A percentile compares a stretch with the other conserved stretches of the same genome.
These are phyloP conservation scores for Temnothorax rugatulus DNA, from an alignment of 2,888 invertebrate species.

Conservation along the genomic window DNA sequence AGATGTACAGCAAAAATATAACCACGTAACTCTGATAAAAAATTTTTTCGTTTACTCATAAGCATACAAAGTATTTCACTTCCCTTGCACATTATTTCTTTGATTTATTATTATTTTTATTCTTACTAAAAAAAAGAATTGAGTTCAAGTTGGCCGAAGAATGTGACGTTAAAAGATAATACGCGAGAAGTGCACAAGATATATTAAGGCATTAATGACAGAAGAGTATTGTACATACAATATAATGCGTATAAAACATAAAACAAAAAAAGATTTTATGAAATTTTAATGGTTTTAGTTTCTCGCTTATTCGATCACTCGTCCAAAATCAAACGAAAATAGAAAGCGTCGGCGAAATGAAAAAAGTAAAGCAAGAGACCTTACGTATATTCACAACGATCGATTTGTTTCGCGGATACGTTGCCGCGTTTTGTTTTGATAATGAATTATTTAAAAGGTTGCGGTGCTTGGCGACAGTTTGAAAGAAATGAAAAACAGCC, in stretches of 20 bases:
- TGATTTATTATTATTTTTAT: background rate
- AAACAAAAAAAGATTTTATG: background rate
- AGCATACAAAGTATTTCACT: background rate
- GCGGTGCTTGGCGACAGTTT: slow-evolving; percentile 58
- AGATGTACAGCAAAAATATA: background rate
- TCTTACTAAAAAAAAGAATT: background rate
- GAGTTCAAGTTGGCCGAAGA: background rate
- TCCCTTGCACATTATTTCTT: background rate
- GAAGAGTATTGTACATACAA: background rate
- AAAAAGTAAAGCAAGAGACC: background rate
- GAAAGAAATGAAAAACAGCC: slow-evolving; percentile 63
- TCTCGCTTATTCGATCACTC: background rate
- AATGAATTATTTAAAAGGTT: slow-evolving; percentile 71
- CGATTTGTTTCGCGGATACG: slow-evolving; percentile 54
- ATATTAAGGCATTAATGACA: background rate
- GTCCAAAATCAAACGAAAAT: slow-evolving; percentile 9
- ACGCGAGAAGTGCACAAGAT: background rate
- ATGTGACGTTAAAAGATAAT: background rate
- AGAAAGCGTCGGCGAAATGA: background rate
- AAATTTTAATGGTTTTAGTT: background rate
- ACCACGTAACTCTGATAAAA: background rate
- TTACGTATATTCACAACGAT: slow-evolving; percentile 11
- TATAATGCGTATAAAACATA: background rate
- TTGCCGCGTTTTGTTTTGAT: slow-evolving; percentile 59
- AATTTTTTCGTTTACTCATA: background rate